phyloP scores from a whole-genome alignment of 2,113 vertebrate species.

The Mastomys natalensis region DNA sequence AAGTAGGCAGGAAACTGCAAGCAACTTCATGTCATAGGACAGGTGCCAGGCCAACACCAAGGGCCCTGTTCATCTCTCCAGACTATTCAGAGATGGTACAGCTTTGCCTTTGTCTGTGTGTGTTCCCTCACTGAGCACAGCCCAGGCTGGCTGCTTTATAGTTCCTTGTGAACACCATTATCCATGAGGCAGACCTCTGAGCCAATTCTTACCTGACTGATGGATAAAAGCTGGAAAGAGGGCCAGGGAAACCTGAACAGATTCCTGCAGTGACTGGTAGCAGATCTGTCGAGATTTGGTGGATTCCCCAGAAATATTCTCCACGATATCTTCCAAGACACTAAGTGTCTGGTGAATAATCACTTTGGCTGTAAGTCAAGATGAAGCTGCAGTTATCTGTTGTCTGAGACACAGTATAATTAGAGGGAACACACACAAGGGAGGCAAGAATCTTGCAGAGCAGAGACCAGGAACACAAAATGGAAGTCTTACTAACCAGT shows the following conservation, averaged over 20 bases:
- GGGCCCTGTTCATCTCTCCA: not conserved
- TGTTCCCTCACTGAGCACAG: not conserved
- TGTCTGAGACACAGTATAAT: not conserved
- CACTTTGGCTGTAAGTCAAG: conserved; percentile 91
- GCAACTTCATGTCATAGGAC: not conserved
- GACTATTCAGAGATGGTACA: not conserved
- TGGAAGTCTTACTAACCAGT: not conserved
- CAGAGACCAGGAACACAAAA: not conserved
- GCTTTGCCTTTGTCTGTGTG: not conserved
- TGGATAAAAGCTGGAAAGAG: conserved; percentile 98
- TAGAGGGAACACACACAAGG: not conserved
- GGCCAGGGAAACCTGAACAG: conserved; percentile 96
- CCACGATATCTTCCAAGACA: conserved; percentile 95
- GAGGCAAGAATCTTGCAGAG: not conserved
- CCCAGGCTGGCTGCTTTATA: not conserved
- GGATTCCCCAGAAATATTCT: conserved; percentile 96
- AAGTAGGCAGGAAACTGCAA: not conserved
- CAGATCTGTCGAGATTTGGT: conserved; percentile 99
- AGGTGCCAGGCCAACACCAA: not conserved
- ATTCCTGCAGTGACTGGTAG: conserved; percentile 98
- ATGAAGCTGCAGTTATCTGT: conserved; percentile 22
- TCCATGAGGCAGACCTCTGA: conserved; percentile 60
- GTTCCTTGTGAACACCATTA: not conserved
- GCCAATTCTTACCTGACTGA: conserved; percentile 93
- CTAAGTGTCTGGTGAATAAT: conserved; percentile 96